Evolutionary conservation across 1,140 invertebrate genomes (phyloP).

Genomic region (Trichonephila clavata): DNA sequence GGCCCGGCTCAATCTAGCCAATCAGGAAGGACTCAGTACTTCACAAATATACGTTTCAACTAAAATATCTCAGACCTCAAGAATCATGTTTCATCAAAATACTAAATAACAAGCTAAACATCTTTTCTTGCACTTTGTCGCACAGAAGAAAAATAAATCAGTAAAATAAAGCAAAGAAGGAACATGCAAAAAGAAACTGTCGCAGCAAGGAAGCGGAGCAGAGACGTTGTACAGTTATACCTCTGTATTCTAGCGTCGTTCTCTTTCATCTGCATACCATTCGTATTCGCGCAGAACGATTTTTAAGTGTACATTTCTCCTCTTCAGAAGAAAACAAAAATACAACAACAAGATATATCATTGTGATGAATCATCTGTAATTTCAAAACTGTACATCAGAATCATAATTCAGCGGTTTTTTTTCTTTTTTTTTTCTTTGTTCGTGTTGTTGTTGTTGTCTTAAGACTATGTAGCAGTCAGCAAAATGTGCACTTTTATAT

Average conservation of each 20-base stretch:
- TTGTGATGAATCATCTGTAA: conserved; percentile 75
- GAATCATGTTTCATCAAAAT: conserved; percentile 64
- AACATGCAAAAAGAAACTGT: background rate
- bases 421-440: conserved; percentile 37
- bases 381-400: conserved; percentile 56
- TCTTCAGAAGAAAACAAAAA: conserved; percentile 35
- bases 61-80: conserved; percentile 72
- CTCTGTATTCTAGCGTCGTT: conserved; percentile 45
- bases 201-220: conserved; percentile 13
- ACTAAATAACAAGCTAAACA: conserved; percentile 32
- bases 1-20: conserved; percentile 70
- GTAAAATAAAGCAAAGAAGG: background rate
- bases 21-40: conserved; percentile 74
- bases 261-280: background rate
- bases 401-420: conserved; percentile 32
- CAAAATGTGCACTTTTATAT: conserved; percentile 74
- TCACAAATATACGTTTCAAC: conserved; percentile 56
- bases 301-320: conserved; percentile 75
- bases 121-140: conserved; percentile 71
- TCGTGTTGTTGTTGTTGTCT: conserved; percentile 64
- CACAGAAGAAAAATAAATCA: conserved; percentile 32
- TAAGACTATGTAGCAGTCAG: conserved; percentile 61
- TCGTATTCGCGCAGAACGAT: conserved; percentile 50
- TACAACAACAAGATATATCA: conserved; percentile 21
- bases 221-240: conserved; percentile 41